phyloP scores from a whole-genome alignment of 2,113 vertebrate species.

The Cranoglanis bouderius region DNA sequence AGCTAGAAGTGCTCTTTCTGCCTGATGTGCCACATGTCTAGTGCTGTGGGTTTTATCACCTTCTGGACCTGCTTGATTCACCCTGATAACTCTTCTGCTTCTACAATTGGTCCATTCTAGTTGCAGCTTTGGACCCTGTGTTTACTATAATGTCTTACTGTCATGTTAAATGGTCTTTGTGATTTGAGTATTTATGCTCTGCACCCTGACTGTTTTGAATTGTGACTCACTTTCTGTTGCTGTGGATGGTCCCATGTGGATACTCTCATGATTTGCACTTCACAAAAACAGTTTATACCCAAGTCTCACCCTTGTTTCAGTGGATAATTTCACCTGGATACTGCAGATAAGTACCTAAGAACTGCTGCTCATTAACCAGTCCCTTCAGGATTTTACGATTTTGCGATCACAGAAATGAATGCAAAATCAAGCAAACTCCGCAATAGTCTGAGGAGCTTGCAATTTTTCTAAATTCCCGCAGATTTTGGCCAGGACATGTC shows the following conservation, averaged over 20 bases:
- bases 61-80: conserved; percentile 7
- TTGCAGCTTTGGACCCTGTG: neutral
- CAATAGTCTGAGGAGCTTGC: no score
- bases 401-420: no score
- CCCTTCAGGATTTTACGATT: no score
- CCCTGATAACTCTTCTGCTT: neutral
- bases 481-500: no score
- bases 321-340: neutral
- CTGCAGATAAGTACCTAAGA: neutral
- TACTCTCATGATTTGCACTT: neutral
- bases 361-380: neutral
- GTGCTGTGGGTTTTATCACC: neutral
- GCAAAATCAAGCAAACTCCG: no score
- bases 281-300: neutral
- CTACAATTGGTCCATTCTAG: neutral
- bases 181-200: neutral
- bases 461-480: no score
- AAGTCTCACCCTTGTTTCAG: neutral
- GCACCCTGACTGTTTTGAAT: no score
- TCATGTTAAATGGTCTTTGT: neutral
- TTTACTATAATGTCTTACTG: no score
- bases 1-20: neutral
- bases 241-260: neutral
- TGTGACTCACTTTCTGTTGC: neutral
- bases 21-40: neutral